These are phyloP conservation scores for Scalopus aquaticus DNA, from an alignment of 2,113 vertebrate species.

Conservation along the genomic window DNA sequence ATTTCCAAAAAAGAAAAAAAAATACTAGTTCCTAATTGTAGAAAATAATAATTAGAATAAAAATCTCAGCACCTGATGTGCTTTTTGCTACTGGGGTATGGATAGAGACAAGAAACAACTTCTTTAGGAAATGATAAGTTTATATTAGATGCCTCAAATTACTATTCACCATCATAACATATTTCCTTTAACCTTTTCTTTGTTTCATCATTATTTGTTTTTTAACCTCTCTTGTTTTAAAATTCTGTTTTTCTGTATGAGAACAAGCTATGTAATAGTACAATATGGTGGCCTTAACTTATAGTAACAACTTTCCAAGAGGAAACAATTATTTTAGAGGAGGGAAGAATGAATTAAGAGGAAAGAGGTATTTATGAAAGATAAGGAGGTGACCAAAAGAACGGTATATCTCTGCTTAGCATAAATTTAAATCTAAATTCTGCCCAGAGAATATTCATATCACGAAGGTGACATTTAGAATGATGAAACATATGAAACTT, in stretches of 20 bases:
- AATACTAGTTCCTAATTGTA: neutral
- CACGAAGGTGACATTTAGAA: conserved; percentile 24
- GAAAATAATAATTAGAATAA: neutral
- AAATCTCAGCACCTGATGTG: neutral
- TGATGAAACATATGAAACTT: conserved; percentile 21
- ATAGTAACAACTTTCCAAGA: neutral
- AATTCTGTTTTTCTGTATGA: neutral
- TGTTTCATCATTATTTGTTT: conserved; percentile 3
- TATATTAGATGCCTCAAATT: neutral
- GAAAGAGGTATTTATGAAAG: conserved; percentile 6
- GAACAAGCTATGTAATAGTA: neutral
- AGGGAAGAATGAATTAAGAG: neutral
- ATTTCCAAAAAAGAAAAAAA: neutral
- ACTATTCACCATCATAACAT: neutral
- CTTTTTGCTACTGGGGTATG: neutral
- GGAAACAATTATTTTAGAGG: conserved; percentile 26
- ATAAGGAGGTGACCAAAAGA: neutral
- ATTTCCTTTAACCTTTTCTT: neutral
- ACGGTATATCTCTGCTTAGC: neutral
- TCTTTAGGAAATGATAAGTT: neutral
- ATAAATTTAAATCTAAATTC: conserved; percentile 43
- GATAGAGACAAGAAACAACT: neutral
- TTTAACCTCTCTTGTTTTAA: neutral
- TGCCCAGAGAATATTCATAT: neutral
- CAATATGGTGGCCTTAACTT: neutral